Percentiles rank a stretch among this genome's conserved stretches.
Conservation (phyloP, 2,888 invertebrate species). For the Seira musarum region DNA sequence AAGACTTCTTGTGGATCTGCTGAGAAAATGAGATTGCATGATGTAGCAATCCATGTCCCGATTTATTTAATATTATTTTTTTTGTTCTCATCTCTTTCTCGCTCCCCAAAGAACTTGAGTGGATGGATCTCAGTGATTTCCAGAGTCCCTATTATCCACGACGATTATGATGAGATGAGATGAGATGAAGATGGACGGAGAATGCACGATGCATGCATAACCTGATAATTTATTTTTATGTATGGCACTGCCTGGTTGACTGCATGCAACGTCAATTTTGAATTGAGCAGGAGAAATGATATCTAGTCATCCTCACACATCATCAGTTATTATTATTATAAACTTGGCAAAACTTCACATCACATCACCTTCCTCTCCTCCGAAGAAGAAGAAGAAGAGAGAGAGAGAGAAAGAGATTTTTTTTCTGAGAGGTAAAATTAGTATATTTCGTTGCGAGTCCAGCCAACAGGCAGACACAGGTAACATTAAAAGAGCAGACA, state of each 20-base stretch:
- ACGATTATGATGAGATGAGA: conserved; percentile 9
- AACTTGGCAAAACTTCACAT: conserved; percentile 19
- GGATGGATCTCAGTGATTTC: conserved; percentile 21
- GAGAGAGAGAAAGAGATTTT: conserved; percentile 21
- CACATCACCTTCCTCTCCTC: not conserved
- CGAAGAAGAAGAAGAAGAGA: no score
- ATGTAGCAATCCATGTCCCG: conserved; percentile 7
- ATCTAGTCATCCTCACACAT: conserved; percentile 21
- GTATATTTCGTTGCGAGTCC: conserved; percentile 23
- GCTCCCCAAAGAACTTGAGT: conserved; percentile 14
- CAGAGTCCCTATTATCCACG: conserved; percentile 12
- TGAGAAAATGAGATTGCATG: conserved; percentile 13
- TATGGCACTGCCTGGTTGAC: conserved; percentile 18
- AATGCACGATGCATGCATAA: conserved; percentile 22
- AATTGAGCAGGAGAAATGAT: conserved; percentile 18
- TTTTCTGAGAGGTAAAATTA: conserved; percentile 18
- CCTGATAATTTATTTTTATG: conserved; percentile 22
- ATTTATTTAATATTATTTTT: conserved; percentile 7
- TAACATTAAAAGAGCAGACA: conserved; percentile 45
- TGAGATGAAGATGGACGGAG: conserved; percentile 8
- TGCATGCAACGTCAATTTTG: conserved; percentile 18
- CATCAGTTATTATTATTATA: conserved; percentile 19
- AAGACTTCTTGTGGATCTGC: not conserved
- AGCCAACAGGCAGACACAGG: conserved; percentile 33
- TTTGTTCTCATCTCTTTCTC: no score